A percentile compares a stretch with the other conserved stretches of the same genome.
phyloP scores from a whole-genome alignment of 2,888 invertebrate genomes.

The Dromius quadrimaculatus region DNA sequence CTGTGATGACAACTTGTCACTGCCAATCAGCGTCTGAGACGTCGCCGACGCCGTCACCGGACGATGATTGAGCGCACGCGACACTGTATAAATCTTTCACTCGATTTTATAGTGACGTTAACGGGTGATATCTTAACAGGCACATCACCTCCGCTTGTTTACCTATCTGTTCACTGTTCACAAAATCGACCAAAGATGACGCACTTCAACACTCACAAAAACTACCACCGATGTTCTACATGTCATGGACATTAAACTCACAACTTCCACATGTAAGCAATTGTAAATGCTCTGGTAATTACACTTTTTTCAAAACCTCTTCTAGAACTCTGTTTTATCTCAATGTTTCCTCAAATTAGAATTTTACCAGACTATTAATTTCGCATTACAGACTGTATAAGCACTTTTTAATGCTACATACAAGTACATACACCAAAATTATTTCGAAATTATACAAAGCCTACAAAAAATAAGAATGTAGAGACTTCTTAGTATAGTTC shows the following conservation, averaged over 20 bases:
- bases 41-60: slow-evolving; percentile 23
- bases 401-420: slow-evolving; percentile 24
- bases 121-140: slow-evolving; percentile 47
- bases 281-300: background rate
- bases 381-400: slow-evolving; percentile 28
- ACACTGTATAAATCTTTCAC: slow-evolving; percentile 51
- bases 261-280: slow-evolving; percentile 1
- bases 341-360: slow-evolving; percentile 4
- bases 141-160: slow-evolving; percentile 19
- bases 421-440: too few relatives aligned
- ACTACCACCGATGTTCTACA: background rate
- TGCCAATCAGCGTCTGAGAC: slow-evolving; percentile 59
- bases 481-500: too few relatives aligned
- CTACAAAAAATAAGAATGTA: too few relatives aligned
- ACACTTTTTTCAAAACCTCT: background rate
- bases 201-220: background rate
- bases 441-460: too few relatives aligned
- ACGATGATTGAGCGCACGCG: slow-evolving; percentile 50
- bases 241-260: background rate
- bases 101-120: slow-evolving; percentile 51
- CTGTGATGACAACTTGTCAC: slow-evolving; percentile 61
- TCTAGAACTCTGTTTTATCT: background rate
- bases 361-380: slow-evolving; percentile 15
- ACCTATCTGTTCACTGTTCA: slow-evolving; percentile 19
- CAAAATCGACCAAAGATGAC: background rate